These are phyloP conservation scores for Unio pictorum DNA, from an alignment of 2,888 invertebrate species.

Conservation along the genomic window DNA sequence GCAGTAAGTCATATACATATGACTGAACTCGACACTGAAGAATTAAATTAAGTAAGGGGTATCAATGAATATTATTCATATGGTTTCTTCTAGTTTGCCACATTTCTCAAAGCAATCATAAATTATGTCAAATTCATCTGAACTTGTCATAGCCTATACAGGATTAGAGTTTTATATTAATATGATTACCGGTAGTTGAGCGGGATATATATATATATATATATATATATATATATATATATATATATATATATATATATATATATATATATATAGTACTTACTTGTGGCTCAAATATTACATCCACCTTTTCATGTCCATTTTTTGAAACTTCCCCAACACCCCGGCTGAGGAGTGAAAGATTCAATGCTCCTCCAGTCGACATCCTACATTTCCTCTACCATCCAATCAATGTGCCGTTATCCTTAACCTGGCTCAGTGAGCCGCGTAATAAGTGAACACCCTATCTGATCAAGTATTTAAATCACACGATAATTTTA, in stretches of 20 bases:
- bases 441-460: too few species aligned
- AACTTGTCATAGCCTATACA: too few species aligned
- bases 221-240: conserved; percentile 1
- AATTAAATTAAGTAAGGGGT: neutral
- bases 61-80: too few species aligned
- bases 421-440: too few species aligned
- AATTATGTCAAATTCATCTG: too few species aligned
- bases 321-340: conserved; percentile 66
- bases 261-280: conserved; percentile 2
- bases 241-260: conserved; percentile 3
- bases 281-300: conserved; percentile 68
- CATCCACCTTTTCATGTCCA: conserved; percentile 68
- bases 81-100: too few species aligned
- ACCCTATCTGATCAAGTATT: too few species aligned
- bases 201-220: neutral
- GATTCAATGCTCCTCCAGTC: conserved; percentile 56
- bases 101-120: too few species aligned
- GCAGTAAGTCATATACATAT: neutral
- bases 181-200: neutral
- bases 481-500: neutral
- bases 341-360: conserved; percentile 68
- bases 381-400: conserved; percentile 32
- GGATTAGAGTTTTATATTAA: too few species aligned
- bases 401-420: too few species aligned
- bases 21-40: neutral